These are phyloP conservation scores for Corythaixoides concolor DNA, from an alignment of 2,113 vertebrate species.

Conservation along the genomic window DNA sequence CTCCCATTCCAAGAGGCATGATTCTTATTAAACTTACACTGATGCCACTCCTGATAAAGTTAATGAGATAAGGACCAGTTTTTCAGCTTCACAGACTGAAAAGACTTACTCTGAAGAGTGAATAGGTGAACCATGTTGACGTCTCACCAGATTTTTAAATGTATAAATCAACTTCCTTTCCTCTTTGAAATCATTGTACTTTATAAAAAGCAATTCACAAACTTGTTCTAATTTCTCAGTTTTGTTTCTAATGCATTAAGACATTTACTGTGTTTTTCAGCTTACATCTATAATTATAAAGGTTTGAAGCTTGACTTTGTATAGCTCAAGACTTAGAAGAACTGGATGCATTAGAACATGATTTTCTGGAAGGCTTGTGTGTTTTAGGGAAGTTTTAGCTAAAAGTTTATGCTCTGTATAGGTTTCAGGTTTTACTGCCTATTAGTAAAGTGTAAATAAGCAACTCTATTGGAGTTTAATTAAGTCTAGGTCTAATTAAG, in stretches of 20 bases:
- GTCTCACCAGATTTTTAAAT: not conserved
- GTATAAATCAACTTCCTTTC: not conserved
- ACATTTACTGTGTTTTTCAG: not conserved
- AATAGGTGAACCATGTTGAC: not conserved
- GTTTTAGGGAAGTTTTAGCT: not conserved
- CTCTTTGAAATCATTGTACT: not conserved
- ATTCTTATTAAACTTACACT: not conserved
- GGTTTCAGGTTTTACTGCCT: not conserved
- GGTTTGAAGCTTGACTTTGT: not conserved
- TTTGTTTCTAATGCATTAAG: not conserved
- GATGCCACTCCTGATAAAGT: not conserved
- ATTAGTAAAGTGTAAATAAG: not conserved
- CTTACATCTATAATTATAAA: not conserved
- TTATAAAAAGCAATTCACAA: rapidly evolving
- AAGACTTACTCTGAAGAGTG: not conserved
- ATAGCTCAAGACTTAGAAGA: not conserved
- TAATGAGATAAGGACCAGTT: constrained; percentile 1
- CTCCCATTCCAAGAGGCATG: not conserved
- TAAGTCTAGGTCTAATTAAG: not conserved
- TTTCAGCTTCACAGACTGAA: not conserved
- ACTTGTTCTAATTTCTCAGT: not conserved
- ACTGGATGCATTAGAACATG: not conserved
- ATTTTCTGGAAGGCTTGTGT: not conserved
- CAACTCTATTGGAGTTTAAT: not conserved
- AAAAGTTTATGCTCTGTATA: not conserved